Evolutionary conservation across 2,113 vertebrate species (phyloP).

Genomic region (Dicerorhinus sumatrensis): DNA sequence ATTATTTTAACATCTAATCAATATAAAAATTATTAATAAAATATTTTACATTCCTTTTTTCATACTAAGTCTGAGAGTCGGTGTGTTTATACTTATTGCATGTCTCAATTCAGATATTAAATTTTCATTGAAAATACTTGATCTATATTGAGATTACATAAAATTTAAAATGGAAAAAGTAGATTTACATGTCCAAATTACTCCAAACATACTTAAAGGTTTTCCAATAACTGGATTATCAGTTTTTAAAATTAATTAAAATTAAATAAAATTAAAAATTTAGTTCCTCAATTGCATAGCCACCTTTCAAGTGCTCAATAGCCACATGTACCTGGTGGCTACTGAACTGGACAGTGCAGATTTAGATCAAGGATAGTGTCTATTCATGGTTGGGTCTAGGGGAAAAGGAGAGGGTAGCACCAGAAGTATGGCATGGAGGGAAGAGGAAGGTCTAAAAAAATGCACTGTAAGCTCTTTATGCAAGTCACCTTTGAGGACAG

Average conservation of each 20-base stretch:
- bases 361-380: not conserved
- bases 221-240: not conserved
- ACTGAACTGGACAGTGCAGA: not conserved
- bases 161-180: not conserved
- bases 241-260: not conserved
- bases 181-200: not conserved
- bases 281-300: not conserved
- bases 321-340: not conserved
- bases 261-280: not conserved
- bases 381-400: not conserved
- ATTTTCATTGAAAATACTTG: not conserved
- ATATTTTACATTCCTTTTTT: not conserved
- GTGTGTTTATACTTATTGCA: not conserved
- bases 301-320: not conserved
- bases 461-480: not conserved
- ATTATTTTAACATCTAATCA: slow-evolving; percentile 21
- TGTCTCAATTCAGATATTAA: not conserved
- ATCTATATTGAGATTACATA: not conserved
- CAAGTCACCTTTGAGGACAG: not conserved
- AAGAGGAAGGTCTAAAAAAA: not conserved
- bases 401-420: not conserved
- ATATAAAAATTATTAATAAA: not conserved
- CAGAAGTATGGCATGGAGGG: not conserved
- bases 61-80: not conserved
- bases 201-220: not conserved